These are phyloP conservation scores for Oreotragus oreotragus DNA, from an alignment of 2,113 vertebrate species.

Conservation along the genomic window DNA sequence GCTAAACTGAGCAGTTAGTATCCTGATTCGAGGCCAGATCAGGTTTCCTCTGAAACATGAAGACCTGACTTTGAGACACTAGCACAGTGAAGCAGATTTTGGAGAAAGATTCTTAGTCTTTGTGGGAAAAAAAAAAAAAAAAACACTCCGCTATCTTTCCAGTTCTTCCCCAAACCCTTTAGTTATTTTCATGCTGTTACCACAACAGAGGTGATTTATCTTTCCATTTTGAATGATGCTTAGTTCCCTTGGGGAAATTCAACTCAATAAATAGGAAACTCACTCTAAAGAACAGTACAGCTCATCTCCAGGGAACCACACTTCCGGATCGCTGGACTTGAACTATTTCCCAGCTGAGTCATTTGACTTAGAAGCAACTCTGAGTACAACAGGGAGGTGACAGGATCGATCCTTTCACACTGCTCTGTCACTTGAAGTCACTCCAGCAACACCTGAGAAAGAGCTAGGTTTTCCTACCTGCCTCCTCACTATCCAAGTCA, in stretches of 20 bases:
- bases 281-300: slow-evolving; percentile 23
- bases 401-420: not conserved
- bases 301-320: slow-evolving; percentile 40
- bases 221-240: not conserved
- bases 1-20: not conserved
- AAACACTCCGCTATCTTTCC: not conserved
- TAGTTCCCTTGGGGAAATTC: not conserved
- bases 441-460: not conserved
- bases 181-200: not conserved
- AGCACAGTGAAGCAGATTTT: not conserved
- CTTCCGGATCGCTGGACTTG: not conserved
- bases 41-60: slow-evolving; percentile 34
- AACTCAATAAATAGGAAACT: slow-evolving; percentile 43
- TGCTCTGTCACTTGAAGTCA: not conserved
- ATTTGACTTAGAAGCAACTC: not conserved
- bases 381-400: not conserved
- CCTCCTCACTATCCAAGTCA: not conserved
- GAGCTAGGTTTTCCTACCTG: not conserved
- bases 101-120: not conserved
- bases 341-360: slow-evolving; percentile 36
- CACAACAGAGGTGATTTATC: not conserved
- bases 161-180: not conserved
- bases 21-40: not conserved
- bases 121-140: not conserved
- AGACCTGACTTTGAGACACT: not conserved